These are phyloP conservation scores for Crenuchus spilurus DNA, from an alignment of 2,797 vertebrate genomes.

Conservation along the genomic window DNA sequence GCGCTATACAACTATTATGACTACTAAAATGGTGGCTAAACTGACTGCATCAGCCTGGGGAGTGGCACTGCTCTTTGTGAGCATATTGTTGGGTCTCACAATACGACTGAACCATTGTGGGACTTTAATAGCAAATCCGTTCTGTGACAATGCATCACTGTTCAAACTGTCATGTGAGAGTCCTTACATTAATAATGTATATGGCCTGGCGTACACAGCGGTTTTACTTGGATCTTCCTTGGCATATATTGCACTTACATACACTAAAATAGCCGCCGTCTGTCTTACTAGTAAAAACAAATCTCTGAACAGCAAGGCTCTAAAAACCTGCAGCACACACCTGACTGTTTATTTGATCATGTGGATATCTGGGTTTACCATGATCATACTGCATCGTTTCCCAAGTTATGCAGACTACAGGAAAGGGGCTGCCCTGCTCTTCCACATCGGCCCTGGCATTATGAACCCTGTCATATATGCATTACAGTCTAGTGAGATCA, in stretches of 20 bases:
- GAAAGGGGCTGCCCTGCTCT: background rate
- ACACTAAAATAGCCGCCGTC: background rate
- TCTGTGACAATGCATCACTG: conserved; percentile 3
- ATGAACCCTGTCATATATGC: conserved; percentile 1
- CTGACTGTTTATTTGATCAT: conserved; percentile 31
- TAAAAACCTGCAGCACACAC: conserved; percentile 70
- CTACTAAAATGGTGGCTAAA: conserved; percentile 61
- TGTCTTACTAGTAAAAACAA: conserved; percentile 5
- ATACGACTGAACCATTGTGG: conserved; percentile 4
- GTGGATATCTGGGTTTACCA: background rate
- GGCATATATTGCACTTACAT: background rate
- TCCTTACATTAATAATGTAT: background rate
- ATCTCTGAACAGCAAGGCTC: conserved; percentile 56
- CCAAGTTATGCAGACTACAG: background rate
- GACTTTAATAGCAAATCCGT: background rate
- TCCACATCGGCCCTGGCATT: background rate
- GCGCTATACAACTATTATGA: conserved; percentile 70
- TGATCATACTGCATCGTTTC: conserved; percentile 6
- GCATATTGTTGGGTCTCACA: background rate
- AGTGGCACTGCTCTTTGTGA: background rate
- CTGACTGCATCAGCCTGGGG: background rate
- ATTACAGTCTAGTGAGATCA: background rate
- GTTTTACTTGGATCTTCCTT: background rate
- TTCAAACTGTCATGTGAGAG: conserved; percentile 1
- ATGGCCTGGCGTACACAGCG: background rate